Conservation (phyloP, 1,140 invertebrate genomes). For the Copidosoma floridanum region DNA sequence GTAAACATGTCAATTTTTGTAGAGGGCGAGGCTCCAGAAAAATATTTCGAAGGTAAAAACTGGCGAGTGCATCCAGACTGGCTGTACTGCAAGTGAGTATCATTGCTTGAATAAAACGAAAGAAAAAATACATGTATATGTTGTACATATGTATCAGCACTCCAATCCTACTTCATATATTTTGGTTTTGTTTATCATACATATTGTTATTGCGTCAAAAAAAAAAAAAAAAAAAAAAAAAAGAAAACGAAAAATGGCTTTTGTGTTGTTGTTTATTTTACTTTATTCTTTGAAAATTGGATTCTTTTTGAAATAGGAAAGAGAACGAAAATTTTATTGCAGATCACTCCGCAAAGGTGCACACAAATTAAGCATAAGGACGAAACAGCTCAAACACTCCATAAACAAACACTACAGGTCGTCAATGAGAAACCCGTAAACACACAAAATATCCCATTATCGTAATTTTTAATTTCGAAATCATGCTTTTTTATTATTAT, state of each 20-base stretch:
- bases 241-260: neutral
- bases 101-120: neutral
- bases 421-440: conserved; percentile 24
- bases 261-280: neutral
- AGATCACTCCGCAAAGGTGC: conserved; percentile 18
- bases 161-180: neutral
- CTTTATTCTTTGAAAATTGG: neutral
- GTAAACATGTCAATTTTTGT: too few species aligned
- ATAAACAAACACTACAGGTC: conserved; percentile 23
- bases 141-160: too few species aligned
- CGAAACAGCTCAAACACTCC: conserved; percentile 25
- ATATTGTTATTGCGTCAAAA: too few species aligned
- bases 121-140: too few species aligned
- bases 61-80: conserved; percentile 92
- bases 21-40: conserved; percentile 62
- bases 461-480: neutral
- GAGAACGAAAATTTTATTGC: conserved; percentile 21
- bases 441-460: neutral
- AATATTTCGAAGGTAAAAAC: conserved; percentile 70
- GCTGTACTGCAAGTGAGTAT: conserved; percentile 58
- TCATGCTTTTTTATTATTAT: too few species aligned
- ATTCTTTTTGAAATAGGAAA: conserved; percentile 11
- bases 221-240: too few species aligned
- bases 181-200: neutral
- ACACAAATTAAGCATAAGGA: conserved; percentile 19